Evolutionary conservation across 2,113 vertebrate genomes (phyloP).

Genomic region (Vidua chalybeata): DNA sequence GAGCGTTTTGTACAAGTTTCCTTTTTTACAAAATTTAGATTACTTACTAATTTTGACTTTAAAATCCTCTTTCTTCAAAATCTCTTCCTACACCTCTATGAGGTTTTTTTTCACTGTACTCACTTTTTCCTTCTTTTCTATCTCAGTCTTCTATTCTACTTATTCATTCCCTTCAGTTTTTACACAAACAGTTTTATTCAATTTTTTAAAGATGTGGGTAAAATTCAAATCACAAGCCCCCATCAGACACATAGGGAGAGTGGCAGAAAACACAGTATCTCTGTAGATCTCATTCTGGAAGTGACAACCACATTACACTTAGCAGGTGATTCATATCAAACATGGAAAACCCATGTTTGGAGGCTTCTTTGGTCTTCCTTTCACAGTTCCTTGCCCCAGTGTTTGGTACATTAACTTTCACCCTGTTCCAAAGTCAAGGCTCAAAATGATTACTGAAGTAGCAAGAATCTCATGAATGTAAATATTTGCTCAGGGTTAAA

Average conservation of each 20-base stretch:
- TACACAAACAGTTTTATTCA: neutral
- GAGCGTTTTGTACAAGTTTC: neutral
- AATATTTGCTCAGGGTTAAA: conserved; percentile 43
- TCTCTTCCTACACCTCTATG: neutral
- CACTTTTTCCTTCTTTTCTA: neutral
- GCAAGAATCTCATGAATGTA: conserved; percentile 59
- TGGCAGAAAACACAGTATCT: neutral
- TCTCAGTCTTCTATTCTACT: neutral
- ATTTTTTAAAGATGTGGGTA: neutral
- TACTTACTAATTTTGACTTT: neutral
- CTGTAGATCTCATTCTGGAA: neutral
- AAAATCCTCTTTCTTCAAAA: neutral
- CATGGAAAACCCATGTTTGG: neutral
- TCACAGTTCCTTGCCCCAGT: neutral
- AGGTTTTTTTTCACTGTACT: neutral
- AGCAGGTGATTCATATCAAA: neutral
- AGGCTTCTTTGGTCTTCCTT: neutral
- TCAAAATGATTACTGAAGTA: conserved; percentile 26
- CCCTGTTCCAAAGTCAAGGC: neutral
- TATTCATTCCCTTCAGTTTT: neutral
- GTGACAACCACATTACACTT: neutral
- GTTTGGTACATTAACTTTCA: neutral
- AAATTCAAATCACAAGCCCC: neutral
- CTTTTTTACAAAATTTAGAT: neutral
- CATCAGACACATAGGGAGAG: neutral